phyloP scores from a whole-genome alignment of 1,140 invertebrate genomes.

The Leptinotarsa lineolata region DNA sequence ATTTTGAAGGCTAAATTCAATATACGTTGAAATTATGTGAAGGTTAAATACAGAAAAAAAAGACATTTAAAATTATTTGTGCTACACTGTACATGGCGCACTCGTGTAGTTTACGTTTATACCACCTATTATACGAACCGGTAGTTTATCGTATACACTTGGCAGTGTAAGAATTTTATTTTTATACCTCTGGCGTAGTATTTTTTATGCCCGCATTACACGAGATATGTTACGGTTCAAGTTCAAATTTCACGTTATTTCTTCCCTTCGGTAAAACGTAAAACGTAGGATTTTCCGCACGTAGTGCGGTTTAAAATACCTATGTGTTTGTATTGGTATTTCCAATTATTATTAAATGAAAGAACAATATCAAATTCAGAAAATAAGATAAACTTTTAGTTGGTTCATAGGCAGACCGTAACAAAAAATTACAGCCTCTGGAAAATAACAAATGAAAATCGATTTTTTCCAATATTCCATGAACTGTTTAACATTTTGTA shows the following conservation, averaged over 20 bases:
- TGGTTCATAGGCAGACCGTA: too few species aligned
- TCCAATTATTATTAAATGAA: too few species aligned
- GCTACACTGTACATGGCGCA: not conserved
- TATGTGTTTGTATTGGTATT: too few species aligned
- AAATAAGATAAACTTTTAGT: too few species aligned
- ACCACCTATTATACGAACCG: constrained; percentile 5
- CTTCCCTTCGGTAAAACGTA: not conserved
- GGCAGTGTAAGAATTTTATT: not conserved
- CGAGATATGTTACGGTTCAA: constrained; percentile 2
- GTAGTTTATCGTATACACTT: constrained; percentile 8
- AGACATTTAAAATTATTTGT: not conserved
- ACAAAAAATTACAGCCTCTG: too few species aligned
- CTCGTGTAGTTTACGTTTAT: not conserved
- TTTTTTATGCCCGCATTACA: constrained; percentile 3
- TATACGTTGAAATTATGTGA: too few species aligned
- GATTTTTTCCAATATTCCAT: too few species aligned
- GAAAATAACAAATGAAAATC: too few species aligned
- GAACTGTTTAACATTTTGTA: too few species aligned
- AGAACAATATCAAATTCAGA: too few species aligned
- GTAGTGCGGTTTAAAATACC: not conserved
- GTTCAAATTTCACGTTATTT: not conserved
- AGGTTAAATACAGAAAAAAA: too few species aligned
- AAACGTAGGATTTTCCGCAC: not conserved
- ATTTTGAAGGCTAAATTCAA: too few species aligned
- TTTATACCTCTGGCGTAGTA: constrained; percentile 8